phyloP scores from a whole-genome alignment of 2,113 vertebrate species.

The Daphoenositta chrysoptera region DNA sequence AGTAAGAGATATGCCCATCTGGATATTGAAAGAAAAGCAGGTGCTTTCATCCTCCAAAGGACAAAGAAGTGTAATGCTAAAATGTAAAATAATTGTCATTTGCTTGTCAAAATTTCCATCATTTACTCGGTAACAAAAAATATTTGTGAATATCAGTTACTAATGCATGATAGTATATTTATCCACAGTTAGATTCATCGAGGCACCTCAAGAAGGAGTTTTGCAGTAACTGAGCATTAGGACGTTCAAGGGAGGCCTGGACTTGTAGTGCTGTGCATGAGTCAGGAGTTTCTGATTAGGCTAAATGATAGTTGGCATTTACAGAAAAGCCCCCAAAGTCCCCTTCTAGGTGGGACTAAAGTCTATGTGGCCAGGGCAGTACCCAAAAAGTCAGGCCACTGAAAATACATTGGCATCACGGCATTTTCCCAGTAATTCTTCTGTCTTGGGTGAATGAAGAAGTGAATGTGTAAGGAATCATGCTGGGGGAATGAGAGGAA shows the following conservation, averaged over 20 bases:
- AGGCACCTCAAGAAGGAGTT: neutral
- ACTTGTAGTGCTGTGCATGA: neutral
- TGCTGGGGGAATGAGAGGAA: neutral
- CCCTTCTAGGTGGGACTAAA: neutral
- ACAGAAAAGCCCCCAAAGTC: neutral
- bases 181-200: neutral
- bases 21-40: neutral
- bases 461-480: accelerated
- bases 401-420: neutral
- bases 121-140: neutral
- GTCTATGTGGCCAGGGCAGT: neutral
- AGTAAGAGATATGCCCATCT: neutral
- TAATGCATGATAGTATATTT: neutral
- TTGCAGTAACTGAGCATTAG: neutral
- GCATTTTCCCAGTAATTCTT: neutral
- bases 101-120: neutral
- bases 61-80: neutral
- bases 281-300: neutral
- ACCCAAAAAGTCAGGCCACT: neutral
- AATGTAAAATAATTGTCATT: neutral
- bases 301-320: neutral
- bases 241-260: neutral
- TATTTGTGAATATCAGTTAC: neutral
- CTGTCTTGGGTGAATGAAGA: neutral
- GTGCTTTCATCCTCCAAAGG: neutral